Evolutionary conservation across 2,113 vertebrate species (phyloP).

Genomic region (Proterorhinus semilunaris): DNA sequence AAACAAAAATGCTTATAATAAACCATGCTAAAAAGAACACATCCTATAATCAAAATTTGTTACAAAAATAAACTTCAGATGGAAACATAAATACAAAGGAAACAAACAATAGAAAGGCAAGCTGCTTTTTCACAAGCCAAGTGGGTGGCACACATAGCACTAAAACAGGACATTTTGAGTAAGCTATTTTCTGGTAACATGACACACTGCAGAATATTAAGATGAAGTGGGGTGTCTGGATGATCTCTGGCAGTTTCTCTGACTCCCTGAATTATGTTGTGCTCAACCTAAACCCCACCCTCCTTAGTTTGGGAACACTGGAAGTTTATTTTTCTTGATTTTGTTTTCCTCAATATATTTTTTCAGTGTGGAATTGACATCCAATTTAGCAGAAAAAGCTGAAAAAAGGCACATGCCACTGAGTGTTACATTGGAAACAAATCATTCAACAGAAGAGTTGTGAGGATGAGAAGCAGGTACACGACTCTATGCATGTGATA

Average conservation of each 20-base stretch:
- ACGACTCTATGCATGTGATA: conserved; percentile 47
- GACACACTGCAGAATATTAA: conserved; percentile 70
- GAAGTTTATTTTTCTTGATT: background rate
- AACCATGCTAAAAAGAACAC: conserved; percentile 77
- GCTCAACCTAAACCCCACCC: conserved; percentile 52
- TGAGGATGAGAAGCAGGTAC: conserved; percentile 58
- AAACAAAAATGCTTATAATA: conserved; percentile 60
- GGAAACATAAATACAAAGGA: conserved; percentile 70
- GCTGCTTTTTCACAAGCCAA: conserved; percentile 80
- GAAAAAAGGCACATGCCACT: conserved; percentile 82
- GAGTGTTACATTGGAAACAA: conserved; percentile 71
- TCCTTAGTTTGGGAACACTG: conserved; percentile 46
- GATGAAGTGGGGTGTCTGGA: conserved; percentile 66
- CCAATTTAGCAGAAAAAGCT: conserved; percentile 75
- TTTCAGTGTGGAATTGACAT: conserved; percentile 67
- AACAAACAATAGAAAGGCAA: conserved; percentile 76
- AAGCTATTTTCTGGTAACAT: conserved; percentile 69
- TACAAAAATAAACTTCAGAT: conserved; percentile 80
- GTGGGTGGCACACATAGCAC: conserved; percentile 77
- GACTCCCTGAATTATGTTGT: conserved; percentile 75
- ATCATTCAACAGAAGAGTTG: conserved; percentile 48
- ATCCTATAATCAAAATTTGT: conserved; percentile 71
- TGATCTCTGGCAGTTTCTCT: conserved; percentile 71
- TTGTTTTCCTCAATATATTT: background rate
- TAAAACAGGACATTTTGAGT: conserved; percentile 73